Evolutionary conservation across 2,797 vertebrate genomes (phyloP).

Genomic region (Steatocranus sp.): DNA sequence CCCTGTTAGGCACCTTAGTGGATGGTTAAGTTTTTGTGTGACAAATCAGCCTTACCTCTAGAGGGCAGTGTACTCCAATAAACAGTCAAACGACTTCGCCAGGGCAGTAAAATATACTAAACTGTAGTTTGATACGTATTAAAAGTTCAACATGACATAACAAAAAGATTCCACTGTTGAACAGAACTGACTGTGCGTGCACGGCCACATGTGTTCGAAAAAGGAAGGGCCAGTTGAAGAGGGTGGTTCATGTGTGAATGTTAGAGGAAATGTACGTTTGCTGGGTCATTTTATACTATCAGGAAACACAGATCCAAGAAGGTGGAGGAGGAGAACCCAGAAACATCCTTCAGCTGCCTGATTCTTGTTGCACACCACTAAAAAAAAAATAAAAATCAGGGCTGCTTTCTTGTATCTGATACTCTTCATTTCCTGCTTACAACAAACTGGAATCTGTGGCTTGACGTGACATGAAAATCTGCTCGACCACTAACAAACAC

Average conservation of each 20-base stretch:
- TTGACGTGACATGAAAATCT: neutral
- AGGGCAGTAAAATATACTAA: neutral
- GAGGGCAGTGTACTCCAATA: constrained; percentile 51
- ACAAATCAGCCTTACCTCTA: constrained; percentile 12
- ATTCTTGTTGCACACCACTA: neutral
- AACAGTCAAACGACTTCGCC: neutral
- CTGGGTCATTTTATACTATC: constrained; percentile 37
- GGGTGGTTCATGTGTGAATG: neutral
- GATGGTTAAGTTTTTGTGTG: neutral
- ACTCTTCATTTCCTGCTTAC: neutral
- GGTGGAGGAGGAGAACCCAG: constrained; percentile 1
- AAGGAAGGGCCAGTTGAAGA: constrained; percentile 4
- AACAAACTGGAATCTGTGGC: neutral
- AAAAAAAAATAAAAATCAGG: constrained; percentile 19
- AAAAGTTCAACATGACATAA: neutral
- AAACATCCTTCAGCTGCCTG: constrained; percentile 50
- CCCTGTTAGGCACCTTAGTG: neutral
- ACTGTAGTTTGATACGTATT: neutral
- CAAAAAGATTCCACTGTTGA: neutral
- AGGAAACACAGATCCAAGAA: constrained; percentile 38
- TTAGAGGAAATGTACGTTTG: constrained; percentile 33
- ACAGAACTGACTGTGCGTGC: neutral
- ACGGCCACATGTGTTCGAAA: neutral
- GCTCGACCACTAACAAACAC: neutral
- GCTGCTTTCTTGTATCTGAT: neutral